These are phyloP conservation scores for Kryptopterus vitreolus DNA, from an alignment of 2,797 vertebrate species.

Conservation along the genomic window DNA sequence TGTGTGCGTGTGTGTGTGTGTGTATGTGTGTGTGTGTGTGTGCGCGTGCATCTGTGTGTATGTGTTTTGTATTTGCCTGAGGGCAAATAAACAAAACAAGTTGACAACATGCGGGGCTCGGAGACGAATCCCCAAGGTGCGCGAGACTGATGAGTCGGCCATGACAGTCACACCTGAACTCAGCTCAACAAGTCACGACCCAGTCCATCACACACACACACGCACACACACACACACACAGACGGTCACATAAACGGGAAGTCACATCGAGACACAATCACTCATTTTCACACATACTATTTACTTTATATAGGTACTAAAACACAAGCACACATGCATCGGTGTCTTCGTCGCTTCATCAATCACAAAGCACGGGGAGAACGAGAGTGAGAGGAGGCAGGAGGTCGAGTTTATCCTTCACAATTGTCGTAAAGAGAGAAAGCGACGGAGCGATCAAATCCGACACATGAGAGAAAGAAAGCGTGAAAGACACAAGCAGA, in stretches of 20 bases:
- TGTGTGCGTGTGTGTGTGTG: constrained; percentile 14
- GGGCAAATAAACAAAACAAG: constrained; percentile 51
- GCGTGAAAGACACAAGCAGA: neutral
- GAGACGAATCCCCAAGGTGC: neutral
- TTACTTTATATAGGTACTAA: neutral
- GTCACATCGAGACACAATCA: neutral
- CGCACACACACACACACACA: neutral
- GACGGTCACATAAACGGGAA: neutral
- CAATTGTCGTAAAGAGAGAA: constrained; percentile 22
- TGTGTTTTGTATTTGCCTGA: constrained; percentile 11
- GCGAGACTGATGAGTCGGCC: constrained; percentile 26
- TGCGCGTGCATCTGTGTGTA: constrained; percentile 12
- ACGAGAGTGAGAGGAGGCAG: constrained; percentile 25
- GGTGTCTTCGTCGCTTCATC: constrained; percentile 46
- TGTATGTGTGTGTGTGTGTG: constrained; percentile 10
- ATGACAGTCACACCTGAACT: constrained; percentile 46
- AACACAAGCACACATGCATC: neutral
- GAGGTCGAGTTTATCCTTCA: constrained; percentile 58
- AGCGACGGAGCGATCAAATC: constrained; percentile 15
- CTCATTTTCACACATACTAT: neutral
- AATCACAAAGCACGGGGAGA: constrained; percentile 49
- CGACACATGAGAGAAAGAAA: neutral
- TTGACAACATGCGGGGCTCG: constrained; percentile 24
- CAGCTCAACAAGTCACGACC: constrained; percentile 26
- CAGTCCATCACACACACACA: constrained; percentile 22